A percentile compares a stretch with the other conserved stretches of the same genome.
Conservation (phyloP, 2,797 vertebrate genomes). For the Parambassis ranga region DNA sequence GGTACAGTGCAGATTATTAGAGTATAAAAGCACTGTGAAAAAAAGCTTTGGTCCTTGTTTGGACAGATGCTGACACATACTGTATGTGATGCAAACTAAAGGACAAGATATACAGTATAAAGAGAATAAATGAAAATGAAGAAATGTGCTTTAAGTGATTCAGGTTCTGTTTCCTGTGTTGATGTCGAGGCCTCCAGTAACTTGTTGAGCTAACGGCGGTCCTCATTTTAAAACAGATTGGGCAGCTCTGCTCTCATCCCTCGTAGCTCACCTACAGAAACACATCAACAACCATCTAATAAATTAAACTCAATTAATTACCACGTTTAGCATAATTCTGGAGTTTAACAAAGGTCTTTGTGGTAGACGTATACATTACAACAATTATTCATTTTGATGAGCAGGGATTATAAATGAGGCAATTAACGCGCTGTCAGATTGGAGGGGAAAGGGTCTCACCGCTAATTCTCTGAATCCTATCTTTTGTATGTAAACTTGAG, state of each 20-base stretch:
- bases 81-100: too few relatives aligned
- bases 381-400: slow-evolving; percentile 78
- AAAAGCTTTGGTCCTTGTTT: too few relatives aligned
- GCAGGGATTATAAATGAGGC: slow-evolving; percentile 80
- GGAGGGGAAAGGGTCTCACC: slow-evolving; percentile 54
- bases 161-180: too few relatives aligned
- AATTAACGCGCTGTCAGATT: slow-evolving; percentile 76
- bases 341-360: slow-evolving; percentile 74
- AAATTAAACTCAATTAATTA: slow-evolving; percentile 77
- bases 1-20: too few relatives aligned
- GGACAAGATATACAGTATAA: too few relatives aligned
- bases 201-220: slow-evolving; percentile 36
- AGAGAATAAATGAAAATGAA: too few relatives aligned
- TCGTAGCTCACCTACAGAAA: slow-evolving; percentile 37
- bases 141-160: too few relatives aligned
- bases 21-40: too few relatives aligned
- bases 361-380: slow-evolving; percentile 59
- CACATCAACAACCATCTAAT: slow-evolving; percentile 60
- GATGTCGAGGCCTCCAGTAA: slow-evolving; percentile 25
- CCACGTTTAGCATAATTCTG: slow-evolving; percentile 69
- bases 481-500: slow-evolving; percentile 34
- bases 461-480: slow-evolving; percentile 40
- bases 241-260: slow-evolving; percentile 48
- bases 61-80: too few relatives aligned
- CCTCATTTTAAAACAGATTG: slow-evolving; percentile 37